phyloP scores from a whole-genome alignment of 1,140 invertebrate species.

The Meloidogyne hapla region DNA sequence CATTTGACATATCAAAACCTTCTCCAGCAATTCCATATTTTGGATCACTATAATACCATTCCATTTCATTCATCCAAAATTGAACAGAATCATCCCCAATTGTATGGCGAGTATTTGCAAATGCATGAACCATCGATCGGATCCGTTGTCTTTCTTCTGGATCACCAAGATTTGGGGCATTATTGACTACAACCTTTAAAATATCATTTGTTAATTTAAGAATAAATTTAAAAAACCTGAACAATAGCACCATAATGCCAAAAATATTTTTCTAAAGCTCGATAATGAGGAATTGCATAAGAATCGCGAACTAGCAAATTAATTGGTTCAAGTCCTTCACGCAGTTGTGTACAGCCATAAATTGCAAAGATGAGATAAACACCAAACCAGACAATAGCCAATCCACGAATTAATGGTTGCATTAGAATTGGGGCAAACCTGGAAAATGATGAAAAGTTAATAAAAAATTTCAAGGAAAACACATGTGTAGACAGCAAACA shows the following conservation, averaged over 20 bases:
- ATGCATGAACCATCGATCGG: slow-evolving; percentile 75
- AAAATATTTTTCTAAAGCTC: slow-evolving; percentile 60
- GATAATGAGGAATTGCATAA: slow-evolving; percentile 63
- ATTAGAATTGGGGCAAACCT: slow-evolving; percentile 62
- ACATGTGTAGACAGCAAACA: too few species aligned
- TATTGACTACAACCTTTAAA: slow-evolving; percentile 79
- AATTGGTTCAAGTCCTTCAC: slow-evolving; percentile 61
- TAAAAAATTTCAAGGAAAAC: not conserved
- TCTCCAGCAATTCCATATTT: slow-evolving; percentile 70
- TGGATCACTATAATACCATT: slow-evolving; percentile 76
- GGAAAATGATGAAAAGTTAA: slow-evolving; percentile 2
- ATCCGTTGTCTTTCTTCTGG: slow-evolving; percentile 75
- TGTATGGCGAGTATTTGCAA: slow-evolving; percentile 81
- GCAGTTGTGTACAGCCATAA: slow-evolving; percentile 60
- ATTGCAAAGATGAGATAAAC: slow-evolving; percentile 56
- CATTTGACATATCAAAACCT: slow-evolving; percentile 65
- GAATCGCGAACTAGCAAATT: slow-evolving; percentile 62
- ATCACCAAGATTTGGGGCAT: slow-evolving; percentile 82
- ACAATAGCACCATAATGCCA: slow-evolving; percentile 63
- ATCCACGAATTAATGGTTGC: slow-evolving; percentile 52
- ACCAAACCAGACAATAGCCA: slow-evolving; percentile 55
- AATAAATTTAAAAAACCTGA: slow-evolving; percentile 40
- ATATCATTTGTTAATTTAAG: not conserved
- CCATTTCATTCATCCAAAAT: slow-evolving; percentile 83
- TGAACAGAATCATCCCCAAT: slow-evolving; percentile 76